phyloP scores from a whole-genome alignment of 2,888 invertebrate genomes.

The Cheilosia scutellata region DNA sequence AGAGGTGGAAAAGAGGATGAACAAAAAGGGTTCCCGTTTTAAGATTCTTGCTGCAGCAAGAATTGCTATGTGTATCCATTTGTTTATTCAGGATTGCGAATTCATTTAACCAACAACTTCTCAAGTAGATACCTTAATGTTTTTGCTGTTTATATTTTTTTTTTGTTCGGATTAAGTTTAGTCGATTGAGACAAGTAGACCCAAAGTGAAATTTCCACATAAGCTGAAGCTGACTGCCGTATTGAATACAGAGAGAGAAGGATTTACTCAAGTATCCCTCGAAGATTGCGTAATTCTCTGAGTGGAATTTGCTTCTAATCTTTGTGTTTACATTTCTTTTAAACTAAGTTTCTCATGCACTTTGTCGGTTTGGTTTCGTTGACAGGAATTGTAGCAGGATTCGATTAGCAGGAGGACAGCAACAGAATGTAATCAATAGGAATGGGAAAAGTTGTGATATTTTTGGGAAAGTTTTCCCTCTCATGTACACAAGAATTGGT shows the following conservation, averaged over 20 bases:
- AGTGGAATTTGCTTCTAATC: background rate
- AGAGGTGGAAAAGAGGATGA: constrained; percentile 25
- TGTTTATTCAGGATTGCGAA: constrained; percentile 47
- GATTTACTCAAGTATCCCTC: background rate
- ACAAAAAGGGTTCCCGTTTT: constrained; percentile 8
- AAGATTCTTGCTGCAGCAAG: background rate
- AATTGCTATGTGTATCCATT: constrained; percentile 19
- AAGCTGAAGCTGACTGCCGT: constrained; percentile 5
- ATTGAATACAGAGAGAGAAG: background rate
- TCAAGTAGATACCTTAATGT: constrained; percentile 35
- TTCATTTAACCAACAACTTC: constrained; percentile 45
- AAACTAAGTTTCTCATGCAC: background rate
- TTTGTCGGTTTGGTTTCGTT: background rate
- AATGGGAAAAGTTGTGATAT: background rate
- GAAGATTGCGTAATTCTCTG: background rate
- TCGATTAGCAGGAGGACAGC: background rate
- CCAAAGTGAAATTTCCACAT: constrained; percentile 2
- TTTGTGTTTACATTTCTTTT: background rate
- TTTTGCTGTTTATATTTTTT: background rate
- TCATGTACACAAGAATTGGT: too few relatives aligned
- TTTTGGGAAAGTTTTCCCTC: background rate
- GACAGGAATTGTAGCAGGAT: constrained; percentile 2
- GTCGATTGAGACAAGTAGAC: constrained; percentile 6
- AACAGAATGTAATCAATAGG: background rate
- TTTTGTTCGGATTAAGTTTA: constrained; percentile 21